Percentiles rank a stretch among this genome's conserved stretches.
phyloP scores from a whole-genome alignment of 2,888 invertebrate genomes.

The Amaurobius ferox region DNA sequence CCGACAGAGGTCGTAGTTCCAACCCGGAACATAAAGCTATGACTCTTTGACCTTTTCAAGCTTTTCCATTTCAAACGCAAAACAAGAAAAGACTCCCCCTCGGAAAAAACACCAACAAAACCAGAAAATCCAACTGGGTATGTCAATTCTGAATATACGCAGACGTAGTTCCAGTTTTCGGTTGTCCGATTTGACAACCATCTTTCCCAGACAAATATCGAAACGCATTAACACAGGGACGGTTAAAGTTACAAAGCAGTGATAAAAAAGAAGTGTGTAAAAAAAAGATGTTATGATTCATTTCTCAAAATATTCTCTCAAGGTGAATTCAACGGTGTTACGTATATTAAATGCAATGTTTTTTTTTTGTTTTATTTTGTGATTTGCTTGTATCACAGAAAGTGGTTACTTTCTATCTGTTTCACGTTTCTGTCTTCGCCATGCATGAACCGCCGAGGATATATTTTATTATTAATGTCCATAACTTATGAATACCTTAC shows the following conservation, averaged over 20 bases:
- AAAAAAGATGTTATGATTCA: background rate
- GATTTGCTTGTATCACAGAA: too few relatives aligned
- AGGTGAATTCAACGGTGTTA: too few relatives aligned
- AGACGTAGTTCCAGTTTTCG: constrained; percentile 29
- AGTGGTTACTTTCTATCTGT: too few relatives aligned
- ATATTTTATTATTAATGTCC: too few relatives aligned
- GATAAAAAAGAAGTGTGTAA: background rate
- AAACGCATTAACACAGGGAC: constrained; percentile 39
- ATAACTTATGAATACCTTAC: too few relatives aligned
- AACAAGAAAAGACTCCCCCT: background rate
- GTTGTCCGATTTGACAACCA: constrained; percentile 60
- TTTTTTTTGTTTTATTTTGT: too few relatives aligned
- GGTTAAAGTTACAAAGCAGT: background rate
- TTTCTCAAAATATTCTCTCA: background rate
- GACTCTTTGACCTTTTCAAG: background rate
- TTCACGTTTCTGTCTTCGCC: too few relatives aligned
- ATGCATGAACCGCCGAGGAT: too few relatives aligned
- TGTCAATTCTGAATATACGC: constrained; percentile 43
- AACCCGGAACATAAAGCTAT: background rate
- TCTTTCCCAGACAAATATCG: constrained; percentile 39
- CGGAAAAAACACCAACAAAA: constrained; percentile 9
- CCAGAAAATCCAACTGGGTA: background rate
- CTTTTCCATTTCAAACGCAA: background rate
- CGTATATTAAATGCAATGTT: too few relatives aligned
- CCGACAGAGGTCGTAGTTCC: background rate